Evolutionary conservation across 2,888 invertebrate species (phyloP).

Genomic region (Drosophila basisetae): DNA sequence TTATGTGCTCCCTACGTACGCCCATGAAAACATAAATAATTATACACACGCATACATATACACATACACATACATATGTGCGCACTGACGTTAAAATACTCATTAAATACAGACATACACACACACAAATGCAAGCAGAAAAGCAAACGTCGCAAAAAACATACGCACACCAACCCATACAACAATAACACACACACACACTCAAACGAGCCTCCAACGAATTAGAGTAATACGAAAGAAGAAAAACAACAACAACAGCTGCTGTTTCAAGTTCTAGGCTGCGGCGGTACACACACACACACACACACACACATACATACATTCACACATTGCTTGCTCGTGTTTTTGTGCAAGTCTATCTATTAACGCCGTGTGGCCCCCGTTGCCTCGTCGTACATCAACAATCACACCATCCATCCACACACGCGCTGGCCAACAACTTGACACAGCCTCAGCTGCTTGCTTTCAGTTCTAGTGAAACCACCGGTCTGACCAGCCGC

Average conservation of each 20-base stretch:
- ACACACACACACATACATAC: conserved; percentile 5
- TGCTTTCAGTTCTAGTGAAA: conserved; percentile 81
- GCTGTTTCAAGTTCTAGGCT: conserved; percentile 56
- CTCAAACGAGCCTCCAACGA: conserved; percentile 68
- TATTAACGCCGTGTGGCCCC: conserved; percentile 13
- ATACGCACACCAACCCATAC: background rate
- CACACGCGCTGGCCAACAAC: conserved; percentile 40
- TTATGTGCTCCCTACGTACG: background rate
- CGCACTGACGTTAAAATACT: background rate
- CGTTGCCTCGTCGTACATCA: conserved; percentile 17
- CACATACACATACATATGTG: background rate
- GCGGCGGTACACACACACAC: conserved; percentile 3
- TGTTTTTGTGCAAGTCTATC: conserved; percentile 9
- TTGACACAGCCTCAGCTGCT: conserved; percentile 66
- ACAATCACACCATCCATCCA: conserved; percentile 55
- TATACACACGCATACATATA: background rate
- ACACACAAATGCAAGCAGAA: background rate
- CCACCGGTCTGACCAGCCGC: conserved; percentile 70
- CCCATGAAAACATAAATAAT: conserved; percentile 11
- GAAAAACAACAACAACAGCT: conserved; percentile 44
- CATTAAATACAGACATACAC: conserved; percentile 1
- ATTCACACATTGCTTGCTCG: conserved; percentile 1
- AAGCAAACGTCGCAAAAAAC: background rate
- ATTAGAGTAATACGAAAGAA: conserved; percentile 10
- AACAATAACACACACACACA: conserved; percentile 8